Evolutionary conservation across 2,797 vertebrate genomes (phyloP), one percentile per base, ranked within the genome.

Genomic region (Lates japonicus): DNA sequence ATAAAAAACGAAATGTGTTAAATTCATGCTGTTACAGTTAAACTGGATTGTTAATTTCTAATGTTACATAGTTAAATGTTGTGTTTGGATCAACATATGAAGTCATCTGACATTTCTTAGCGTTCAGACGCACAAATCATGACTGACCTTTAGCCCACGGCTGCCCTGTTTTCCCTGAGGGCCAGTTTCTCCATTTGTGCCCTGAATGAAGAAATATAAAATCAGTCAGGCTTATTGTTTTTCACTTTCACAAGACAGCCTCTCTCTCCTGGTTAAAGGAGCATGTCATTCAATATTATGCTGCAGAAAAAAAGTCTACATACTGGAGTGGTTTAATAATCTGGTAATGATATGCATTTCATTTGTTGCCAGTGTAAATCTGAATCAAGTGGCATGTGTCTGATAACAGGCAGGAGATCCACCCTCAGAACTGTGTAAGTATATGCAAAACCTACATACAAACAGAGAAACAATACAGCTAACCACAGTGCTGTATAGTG

Each of bases 91-190:
- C 51, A 84, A 85, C 82, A 77, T 22, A 72, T 87, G 74, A 81
- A 74, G 49, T 83, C 76, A 88, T 79, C 29, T 25, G 59, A 80
- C 59, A 70, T 78, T 63, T 88, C 29, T 55, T 8, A 7, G 60
- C 55, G 29, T 75, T 80, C 29, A 79, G 67, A 52, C 3, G 1
- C 64, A 77, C 49, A 74, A 69, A 77, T 78, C 51, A 63, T 74
- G 70, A 94, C 96, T 95, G 82, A 97, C 96, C 96, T 97, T 97
- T 82, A 83, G 74, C 60, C 96, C 96, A 20, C 64, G 83, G 17
- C 80, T 84, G 82, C 96, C 96, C 70, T 92, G 83, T 87, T 93
- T 94, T 25, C 96, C 96, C 70, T 85, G 92, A 44, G 65, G 83
- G 5, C 96, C 97, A 19, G 83, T 80, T 44, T 95, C 95, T 72